Base-by-base conservation (phyloP, 2,113 vertebrate genomes). In the Pelecanoides urinatrix region DNA sequence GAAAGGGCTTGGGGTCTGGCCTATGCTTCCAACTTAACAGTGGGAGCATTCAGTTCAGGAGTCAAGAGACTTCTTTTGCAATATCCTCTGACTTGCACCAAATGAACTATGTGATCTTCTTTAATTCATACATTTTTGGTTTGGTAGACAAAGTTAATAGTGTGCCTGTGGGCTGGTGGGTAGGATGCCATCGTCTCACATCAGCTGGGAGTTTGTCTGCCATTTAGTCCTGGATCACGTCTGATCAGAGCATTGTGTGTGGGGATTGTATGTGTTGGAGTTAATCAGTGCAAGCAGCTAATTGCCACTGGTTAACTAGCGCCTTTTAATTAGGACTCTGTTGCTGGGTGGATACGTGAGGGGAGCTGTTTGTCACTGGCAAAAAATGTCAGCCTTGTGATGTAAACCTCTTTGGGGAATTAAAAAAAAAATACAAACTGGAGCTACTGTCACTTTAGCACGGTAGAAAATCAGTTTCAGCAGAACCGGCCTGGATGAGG, bases 401-500 rank as follows among this genome's bases (percentile, higher is more conserved):
- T 91, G 85, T 92, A 88, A 95, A 83, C 81, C 55, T 94, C 90
- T 88, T 86, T 21, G 8, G 83, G 87, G 89, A 80, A 90, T 94
- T 87, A 47, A 66, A 74, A 86, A 79, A 66, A 79, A 78, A 45
- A 17, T 9, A 30, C 9, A 87, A 58, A 44, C 62, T 65, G 68
- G 50, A 95, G 58, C 59, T 75, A 86, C 77, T 93, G 87, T 95
- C 90, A 92, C 66, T 92, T 90, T 27, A 58, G 85, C 47, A 56
- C 1, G 32, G 87, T 49, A 78, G 93, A 92, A 91, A 91, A 88
- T 80, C 81, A 71, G 79, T 85, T 91, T 97, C 96, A 95, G 96
- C 91, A 95, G 95, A 93, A 87, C 71, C 88, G 85, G 72, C 81
- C 81, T 67, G 91, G 95, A 25, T 88, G 67, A 97, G 95, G 96